These are phyloP conservation scores for Operophtera brumata DNA, from an alignment of 2,888 invertebrate species.

Conservation along the genomic window DNA sequence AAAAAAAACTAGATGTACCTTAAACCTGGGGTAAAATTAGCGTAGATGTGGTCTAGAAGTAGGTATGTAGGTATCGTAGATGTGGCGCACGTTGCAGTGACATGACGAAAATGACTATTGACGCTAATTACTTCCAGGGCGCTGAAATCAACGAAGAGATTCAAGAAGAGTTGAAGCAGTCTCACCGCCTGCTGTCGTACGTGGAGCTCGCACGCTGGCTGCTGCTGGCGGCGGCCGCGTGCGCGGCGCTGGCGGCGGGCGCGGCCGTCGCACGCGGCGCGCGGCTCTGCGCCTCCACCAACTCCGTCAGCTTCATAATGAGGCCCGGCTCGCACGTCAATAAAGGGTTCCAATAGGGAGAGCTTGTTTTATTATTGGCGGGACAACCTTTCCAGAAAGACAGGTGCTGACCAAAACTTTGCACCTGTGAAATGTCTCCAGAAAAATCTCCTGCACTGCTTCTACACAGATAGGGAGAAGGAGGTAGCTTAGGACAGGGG, in stretches of 20 bases:
- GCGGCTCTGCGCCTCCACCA: constrained; percentile 53
- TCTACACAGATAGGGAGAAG: too few relatives aligned
- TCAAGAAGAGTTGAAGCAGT: constrained; percentile 54
- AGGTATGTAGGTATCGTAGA: background rate
- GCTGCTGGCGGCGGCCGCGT: constrained; percentile 53
- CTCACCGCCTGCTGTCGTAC: constrained; percentile 59
- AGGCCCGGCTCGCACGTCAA: constrained; percentile 49
- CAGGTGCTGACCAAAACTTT: too few relatives aligned
- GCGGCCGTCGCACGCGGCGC: constrained; percentile 45
- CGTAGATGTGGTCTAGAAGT: background rate
- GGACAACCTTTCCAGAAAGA: background rate
- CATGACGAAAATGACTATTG: background rate
- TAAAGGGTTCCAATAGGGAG: constrained; percentile 49
- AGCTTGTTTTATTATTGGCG: constrained; percentile 20
- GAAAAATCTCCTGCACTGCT: too few relatives aligned
- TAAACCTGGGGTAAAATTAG: background rate
- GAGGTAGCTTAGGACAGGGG: too few relatives aligned
- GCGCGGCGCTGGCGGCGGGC: constrained; percentile 39
- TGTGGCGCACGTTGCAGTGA: background rate
- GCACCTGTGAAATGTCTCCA: too few relatives aligned
- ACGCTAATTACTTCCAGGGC: constrained; percentile 49
- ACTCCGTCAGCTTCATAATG: constrained; percentile 66
- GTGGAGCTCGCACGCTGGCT: constrained; percentile 68
- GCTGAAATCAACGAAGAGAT: constrained; percentile 59
- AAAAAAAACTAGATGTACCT: background rate